Conservation (phyloP, 2,113 vertebrate genomes). For the Thalassoma bifasciatum region DNA sequence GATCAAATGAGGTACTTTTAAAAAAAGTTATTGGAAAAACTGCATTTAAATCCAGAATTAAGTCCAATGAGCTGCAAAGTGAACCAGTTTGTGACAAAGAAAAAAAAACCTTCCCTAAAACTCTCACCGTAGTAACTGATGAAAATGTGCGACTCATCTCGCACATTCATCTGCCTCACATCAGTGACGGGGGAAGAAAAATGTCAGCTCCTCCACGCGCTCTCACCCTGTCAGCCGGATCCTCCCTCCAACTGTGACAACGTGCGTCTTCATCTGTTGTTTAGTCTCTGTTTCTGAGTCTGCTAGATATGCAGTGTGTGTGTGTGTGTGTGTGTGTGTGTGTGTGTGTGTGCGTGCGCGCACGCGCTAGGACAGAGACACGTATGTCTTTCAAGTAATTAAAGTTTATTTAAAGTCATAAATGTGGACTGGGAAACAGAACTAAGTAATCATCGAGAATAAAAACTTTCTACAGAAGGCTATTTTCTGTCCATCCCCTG, state of each 20-base stretch:
- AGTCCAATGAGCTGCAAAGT: constrained; percentile 13
- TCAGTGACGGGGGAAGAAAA: constrained; percentile 68
- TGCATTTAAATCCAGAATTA: background rate
- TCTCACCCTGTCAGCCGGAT: constrained; percentile 77
- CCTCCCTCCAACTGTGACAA: constrained; percentile 66
- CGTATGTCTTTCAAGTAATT: constrained; percentile 16
- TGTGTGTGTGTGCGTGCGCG: constrained; percentile 2
- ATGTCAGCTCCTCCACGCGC: constrained; percentile 71
- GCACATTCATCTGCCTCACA: constrained; percentile 77
- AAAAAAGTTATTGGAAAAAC: background rate
- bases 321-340: constrained; percentile 9
- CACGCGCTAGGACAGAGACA: background rate
- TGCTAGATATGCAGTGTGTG: constrained; percentile 23
- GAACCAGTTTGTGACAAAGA: constrained; percentile 17
- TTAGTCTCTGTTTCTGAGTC: constrained; percentile 24
- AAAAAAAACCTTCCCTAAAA: background rate
- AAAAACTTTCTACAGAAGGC: background rate
- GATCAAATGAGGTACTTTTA: too few relatives aligned
- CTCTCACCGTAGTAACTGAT: constrained; percentile 27
- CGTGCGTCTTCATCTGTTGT: constrained; percentile 73
- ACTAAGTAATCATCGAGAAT: background rate
- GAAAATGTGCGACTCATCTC: constrained; percentile 39
- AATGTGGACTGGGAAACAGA: background rate
- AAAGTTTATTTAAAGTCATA: constrained; percentile 23
- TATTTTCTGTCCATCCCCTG: constrained; percentile 11